Base-by-base conservation (phyloP, 2,113 vertebrate genomes). In the Cercocebus atys region DNA sequence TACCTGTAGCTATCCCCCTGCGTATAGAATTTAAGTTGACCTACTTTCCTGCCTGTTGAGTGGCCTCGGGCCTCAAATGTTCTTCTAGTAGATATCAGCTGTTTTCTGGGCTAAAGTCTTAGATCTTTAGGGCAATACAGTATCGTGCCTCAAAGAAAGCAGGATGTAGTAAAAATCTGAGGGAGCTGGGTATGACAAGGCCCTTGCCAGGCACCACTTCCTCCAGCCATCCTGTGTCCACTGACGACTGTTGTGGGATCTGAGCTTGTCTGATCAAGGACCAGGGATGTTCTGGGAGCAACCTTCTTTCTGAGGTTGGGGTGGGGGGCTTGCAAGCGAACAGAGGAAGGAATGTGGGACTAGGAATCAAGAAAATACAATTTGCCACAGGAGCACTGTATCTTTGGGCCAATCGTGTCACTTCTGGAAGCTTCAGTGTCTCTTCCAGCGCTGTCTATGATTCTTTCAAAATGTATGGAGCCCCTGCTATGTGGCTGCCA, bases 31-130 rank as follows among this genome's bases (percentile, higher is more conserved):
- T 95, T 96, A 73, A 96, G 64, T 30, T 90, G 95, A 94, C 90
- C 89, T 93, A 84, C 94, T 98, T 98, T 97, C 95, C 59, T 83
- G 92, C 38, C 66, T 45, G 40, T 89, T 73, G 35, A 95, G 84
- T 45, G 90, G 55, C 89, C 96, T 96, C 90, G 0, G 97, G 97
- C 84, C 79, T 93, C 96, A 92, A 35, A 59, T n/a, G 89, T 88
- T 66, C 32, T 91, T 97, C 96, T 72, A 95, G 80, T 38, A 96
- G 38, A 88, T 45, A 97, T 86, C 95, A 97, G 87, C 70, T 76
- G 22, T 79, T 97, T 97, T 98, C 94, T 88, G 59, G 66, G 93
- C 59, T 81, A 82, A 92, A 97, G 68, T 57, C 45, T 93, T 82
- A 91, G 88, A 96, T 96, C 80, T 92, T 83, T 72, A 92, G 73